phyloP scores from a whole-genome alignment of 2,113 vertebrate species.

The Cynocephalus volans region DNA sequence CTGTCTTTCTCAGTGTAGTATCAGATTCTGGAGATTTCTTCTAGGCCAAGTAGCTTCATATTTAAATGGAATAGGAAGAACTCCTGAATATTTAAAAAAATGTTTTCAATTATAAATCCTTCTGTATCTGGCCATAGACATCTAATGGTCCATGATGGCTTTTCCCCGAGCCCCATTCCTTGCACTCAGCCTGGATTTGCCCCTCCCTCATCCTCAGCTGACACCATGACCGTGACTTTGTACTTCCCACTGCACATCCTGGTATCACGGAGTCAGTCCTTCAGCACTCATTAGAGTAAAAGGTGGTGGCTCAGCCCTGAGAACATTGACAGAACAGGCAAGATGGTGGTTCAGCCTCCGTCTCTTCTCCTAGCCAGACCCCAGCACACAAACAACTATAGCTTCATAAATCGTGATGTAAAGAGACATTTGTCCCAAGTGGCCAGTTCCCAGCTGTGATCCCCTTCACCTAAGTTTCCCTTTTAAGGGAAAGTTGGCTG shows the following conservation, averaged over 20 bases:
- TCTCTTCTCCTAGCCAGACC: not conserved
- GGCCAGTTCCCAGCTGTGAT: not conserved
- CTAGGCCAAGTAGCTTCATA: not conserved
- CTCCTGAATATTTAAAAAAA: not conserved
- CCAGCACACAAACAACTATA: not conserved
- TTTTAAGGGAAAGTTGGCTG: not conserved
- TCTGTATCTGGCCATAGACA: not conserved
- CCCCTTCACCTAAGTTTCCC: not conserved
- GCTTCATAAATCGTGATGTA: not conserved
- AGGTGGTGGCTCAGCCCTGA: not conserved
- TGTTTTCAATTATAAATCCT: not conserved
- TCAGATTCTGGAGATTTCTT: not conserved
- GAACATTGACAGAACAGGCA: not conserved
- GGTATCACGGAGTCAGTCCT: not conserved
- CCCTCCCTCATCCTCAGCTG: not conserved
- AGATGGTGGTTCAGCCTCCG: no score
- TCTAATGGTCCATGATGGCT: not conserved
- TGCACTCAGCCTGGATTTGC: no score
- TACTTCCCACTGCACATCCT: not conserved
- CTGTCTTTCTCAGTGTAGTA: not conserved
- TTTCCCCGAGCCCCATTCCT: not conserved
- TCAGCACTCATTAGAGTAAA: not conserved
- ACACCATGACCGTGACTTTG: rapidly evolving
- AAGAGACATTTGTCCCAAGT: not conserved
- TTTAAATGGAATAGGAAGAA: not conserved